Percentiles rank a stretch among this genome's conserved stretches.
phyloP scores from a whole-genome alignment of 2,797 vertebrate genomes.

The Diplodus puntazzo region DNA sequence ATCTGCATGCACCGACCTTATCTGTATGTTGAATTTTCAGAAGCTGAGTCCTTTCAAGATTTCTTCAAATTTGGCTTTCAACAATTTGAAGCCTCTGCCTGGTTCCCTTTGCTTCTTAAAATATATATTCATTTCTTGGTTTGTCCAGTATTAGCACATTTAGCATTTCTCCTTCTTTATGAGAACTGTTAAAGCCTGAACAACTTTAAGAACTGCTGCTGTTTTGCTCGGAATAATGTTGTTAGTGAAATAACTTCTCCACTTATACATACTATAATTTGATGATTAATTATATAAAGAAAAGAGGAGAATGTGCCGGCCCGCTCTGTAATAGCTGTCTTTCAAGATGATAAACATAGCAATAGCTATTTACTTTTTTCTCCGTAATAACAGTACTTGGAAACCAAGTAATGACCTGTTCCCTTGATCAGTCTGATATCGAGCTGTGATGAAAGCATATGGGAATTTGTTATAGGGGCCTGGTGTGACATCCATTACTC shows the following conservation, averaged over 20 bases:
- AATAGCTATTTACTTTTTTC: conserved; percentile 76
- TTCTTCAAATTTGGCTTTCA: conserved; percentile 14
- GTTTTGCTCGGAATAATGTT: conserved; percentile 19
- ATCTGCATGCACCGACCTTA: conserved; percentile 65
- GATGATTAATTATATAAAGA: conserved; percentile 58
- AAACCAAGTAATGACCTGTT: conserved; percentile 80
- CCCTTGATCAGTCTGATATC: conserved; percentile 82
- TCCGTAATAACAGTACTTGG: conserved; percentile 78
- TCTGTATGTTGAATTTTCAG: conserved; percentile 36
- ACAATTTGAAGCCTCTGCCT: not conserved
- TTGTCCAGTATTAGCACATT: conserved; percentile 15
- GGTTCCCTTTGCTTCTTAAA: not conserved
- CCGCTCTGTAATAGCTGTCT: conserved; percentile 49
- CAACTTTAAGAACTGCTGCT: conserved; percentile 15
- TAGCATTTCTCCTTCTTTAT: conserved; percentile 8
- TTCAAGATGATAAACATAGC: conserved; percentile 76
- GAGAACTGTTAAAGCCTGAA: conserved; percentile 1
- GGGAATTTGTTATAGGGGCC: conserved; percentile 74
- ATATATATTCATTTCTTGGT: not conserved
- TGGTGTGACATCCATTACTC: conserved; percentile 80
- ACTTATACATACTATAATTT: conserved; percentile 40
- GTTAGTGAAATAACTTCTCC: conserved; percentile 36
- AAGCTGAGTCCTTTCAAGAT: conserved; percentile 25
- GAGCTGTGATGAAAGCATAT: conserved; percentile 82
- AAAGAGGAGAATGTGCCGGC: conserved; percentile 63